phyloP scores from a whole-genome alignment of 2,113 vertebrate genomes.

The Rhea pennata region DNA sequence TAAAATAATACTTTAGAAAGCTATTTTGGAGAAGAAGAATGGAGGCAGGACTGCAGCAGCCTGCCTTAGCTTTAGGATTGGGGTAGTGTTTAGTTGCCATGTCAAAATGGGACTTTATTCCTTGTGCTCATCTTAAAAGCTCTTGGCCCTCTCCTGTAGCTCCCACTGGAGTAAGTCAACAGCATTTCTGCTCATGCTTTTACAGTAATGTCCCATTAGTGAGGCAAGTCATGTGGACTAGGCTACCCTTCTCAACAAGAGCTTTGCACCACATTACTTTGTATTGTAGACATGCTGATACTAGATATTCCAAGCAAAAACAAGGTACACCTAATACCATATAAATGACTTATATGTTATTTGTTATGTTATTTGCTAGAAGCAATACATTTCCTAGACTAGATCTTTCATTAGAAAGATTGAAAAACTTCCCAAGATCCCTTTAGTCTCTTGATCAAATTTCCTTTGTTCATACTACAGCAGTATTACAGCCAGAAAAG shows the following conservation, averaged over 20 bases:
- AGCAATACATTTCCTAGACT: constrained; percentile 8
- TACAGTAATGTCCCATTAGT: neutral
- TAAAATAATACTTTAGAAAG: neutral
- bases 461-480: constrained; percentile 24
- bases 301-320: constrained; percentile 21
- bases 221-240: neutral
- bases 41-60: neutral
- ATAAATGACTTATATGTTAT: neutral
- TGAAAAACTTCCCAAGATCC: constrained; percentile 15
- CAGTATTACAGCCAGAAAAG: neutral
- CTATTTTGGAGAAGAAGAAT: neutral
- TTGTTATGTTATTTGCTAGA: neutral
- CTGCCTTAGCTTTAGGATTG: neutral
- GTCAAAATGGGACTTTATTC: neutral
- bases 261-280: neutral
- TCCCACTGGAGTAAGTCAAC: fast-evolving
- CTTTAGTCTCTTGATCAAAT: constrained; percentile 51
- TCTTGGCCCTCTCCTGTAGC: neutral
- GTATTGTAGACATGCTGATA: neutral
- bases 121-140: neutral
- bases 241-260: neutral
- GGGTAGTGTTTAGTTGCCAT: neutral
- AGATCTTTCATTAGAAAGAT: neutral
- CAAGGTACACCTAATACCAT: neutral
- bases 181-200: neutral